These are phyloP conservation scores for Scopus umbretta DNA, from an alignment of 2,113 vertebrate genomes.

Conservation along the genomic window DNA sequence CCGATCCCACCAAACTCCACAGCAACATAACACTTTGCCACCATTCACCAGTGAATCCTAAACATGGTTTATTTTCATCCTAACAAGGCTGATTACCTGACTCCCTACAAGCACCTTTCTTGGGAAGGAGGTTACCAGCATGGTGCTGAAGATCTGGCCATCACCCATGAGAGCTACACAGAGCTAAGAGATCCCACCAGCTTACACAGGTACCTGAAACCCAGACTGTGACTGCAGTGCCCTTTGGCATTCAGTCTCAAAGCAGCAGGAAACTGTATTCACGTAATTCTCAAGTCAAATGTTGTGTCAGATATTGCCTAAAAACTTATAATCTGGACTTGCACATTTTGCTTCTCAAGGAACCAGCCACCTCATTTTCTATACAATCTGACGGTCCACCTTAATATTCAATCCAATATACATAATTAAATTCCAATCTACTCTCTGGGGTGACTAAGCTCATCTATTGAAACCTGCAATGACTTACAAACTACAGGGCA, in stretches of 20 bases:
- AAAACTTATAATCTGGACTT: not conserved
- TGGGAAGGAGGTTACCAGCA: not conserved
- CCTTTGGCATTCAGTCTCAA: not conserved
- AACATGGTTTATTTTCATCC: not conserved
- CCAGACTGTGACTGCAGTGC: not conserved
- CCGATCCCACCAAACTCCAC: not conserved
- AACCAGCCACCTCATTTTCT: not conserved
- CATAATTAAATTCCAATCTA: not conserved
- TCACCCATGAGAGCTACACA: not conserved
- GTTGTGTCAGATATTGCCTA: not conserved
- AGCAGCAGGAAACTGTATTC: not conserved
- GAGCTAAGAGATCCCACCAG: not conserved
- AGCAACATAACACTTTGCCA: not conserved
- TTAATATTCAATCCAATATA: conserved; percentile 23
- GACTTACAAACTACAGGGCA: not conserved
- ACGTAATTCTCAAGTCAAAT: not conserved
- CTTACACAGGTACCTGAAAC: not conserved
- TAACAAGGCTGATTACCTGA: not conserved
- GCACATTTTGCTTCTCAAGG: not conserved
- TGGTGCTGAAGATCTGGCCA: not conserved
- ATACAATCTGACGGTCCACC: not conserved
- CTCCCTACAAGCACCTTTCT: conserved; percentile 12
- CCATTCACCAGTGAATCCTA: not conserved
- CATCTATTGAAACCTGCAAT: not conserved
- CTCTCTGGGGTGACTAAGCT: not conserved